phyloP scores from a whole-genome alignment of 2,113 vertebrate species.

The Zeus faber region DNA sequence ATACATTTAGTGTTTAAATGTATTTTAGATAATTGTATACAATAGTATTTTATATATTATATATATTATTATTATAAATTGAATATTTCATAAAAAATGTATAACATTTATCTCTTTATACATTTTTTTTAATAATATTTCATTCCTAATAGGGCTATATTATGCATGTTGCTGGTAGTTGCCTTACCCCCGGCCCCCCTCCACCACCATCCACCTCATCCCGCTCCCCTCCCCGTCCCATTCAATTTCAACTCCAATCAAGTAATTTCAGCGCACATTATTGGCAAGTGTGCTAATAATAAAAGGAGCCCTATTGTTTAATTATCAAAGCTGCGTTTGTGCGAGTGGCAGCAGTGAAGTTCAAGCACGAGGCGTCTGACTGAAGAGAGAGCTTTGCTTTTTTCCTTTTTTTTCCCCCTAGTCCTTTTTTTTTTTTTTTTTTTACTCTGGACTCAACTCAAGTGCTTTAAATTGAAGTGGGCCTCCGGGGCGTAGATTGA shows the following conservation, averaged over 20 bases:
- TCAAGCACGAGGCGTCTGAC: constrained; percentile 37
- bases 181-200: constrained; percentile 20
- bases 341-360: constrained; percentile 36
- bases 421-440: no score
- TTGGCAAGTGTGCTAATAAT: constrained; percentile 35
- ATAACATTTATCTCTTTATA: no score
- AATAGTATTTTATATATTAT: no score
- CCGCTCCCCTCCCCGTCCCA: constrained; percentile 34
- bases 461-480: constrained; percentile 56
- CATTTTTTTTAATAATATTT: no score
- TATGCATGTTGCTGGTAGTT: no score
- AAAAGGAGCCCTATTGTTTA: constrained; percentile 42
- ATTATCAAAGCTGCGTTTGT: constrained; percentile 41
- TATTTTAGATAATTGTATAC: no score
- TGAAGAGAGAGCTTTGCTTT: constrained; percentile 21
- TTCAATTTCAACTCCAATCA: constrained; percentile 40
- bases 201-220: constrained; percentile 31
- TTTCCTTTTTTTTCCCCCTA: background rate
- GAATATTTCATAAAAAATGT: no score
- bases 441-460: constrained; percentile 51
- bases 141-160: no score
- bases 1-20: no score
- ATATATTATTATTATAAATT: no score
- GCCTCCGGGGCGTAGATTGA: constrained; percentile 48
- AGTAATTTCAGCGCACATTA: constrained; percentile 5